Evolutionary conservation across 2,888 invertebrate species (phyloP), one percentile per base, ranked within the genome.

Genomic region (Drosophila testacea): DNA sequence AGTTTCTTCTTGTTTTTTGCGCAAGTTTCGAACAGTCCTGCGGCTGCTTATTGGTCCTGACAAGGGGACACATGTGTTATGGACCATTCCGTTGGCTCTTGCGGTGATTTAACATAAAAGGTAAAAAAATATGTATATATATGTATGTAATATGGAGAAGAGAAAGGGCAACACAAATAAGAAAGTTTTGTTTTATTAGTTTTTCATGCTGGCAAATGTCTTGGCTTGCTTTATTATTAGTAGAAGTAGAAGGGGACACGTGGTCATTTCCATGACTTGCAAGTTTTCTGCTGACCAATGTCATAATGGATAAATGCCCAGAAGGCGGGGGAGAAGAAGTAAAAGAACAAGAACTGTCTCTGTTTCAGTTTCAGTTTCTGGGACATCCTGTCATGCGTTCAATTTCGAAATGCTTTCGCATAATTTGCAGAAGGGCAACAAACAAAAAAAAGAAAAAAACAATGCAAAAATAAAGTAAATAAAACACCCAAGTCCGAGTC

Each of bases 351-450:
- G 30, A 34, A 28, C 50, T 39, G 36, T 46, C 34, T 30, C 27
- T 54, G n/a, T 41, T 16, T 10, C 50, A 34, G 47, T 38, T 22
- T 16, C 22, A 48, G 51, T 39, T 73, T 69, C 70, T 69, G 73
- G 65, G 64, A 76, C 79, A 76, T 76, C 69, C 80, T 85, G 86
- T 81, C 89, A 89, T 88, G 81, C 81, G 86, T 90, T 86, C 90
- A 90, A 90, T 90, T 91, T 83, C 81, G 81, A 90, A 91, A 91
- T 91, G 90, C 88, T 81, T 91, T 91, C 91, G 91, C 91, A 91
- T 91, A 91, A 91, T 91, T 91, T 91, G 89, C 84, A 88, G 74
- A 85, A 81, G 77, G 72, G 16, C 80, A 73, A 63, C 73, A 78
- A 75, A 57, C 28, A 63, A 55, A 77, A 69, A 32, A 6, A 32